Evolutionary conservation across 2,888 invertebrate species (phyloP), one percentile per base, ranked within the genome.

Genomic region (Pseudanteris insignis): DNA sequence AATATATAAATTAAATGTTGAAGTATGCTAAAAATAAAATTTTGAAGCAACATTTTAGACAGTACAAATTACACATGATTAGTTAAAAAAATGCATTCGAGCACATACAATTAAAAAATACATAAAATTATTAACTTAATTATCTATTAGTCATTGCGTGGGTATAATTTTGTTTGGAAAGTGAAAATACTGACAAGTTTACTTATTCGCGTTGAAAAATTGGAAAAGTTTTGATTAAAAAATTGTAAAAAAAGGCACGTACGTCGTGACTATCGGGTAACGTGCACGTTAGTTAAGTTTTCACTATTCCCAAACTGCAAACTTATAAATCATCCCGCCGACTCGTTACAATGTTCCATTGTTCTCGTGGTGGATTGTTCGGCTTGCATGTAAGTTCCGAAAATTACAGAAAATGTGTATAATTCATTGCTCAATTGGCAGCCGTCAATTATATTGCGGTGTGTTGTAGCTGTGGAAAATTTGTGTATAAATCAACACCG

Each of bases 381-480:
- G 15, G 26, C 30, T 47, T 32, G 48, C 40, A 43, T 43, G 57
- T 38, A 50, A 48, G 46, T 40, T 5, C 41, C 30, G 57, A 50
- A 57, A 57, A 50, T 57, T 38, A 41, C 57, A 57, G 43, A 48
- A 57, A 57, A 57, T 43, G 34, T 21, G 9, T 48, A 43, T 57
- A 48, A 48, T 43, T 57, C 37, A 47, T 48, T 34, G 37, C 30
- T 13, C 43, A 34, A 57, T 43, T 50, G 48, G 30, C 37, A 50
- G 37, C 37, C 28, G 13, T 43, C 43, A 43, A 57, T 57, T 57
- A 57, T 24, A 36, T 13, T 34, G 6, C 13, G 9, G 10, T 32
- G 10, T 24, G 3, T 26, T 26, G 29, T 21, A 40, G 38, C 36
- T 36, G 38, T 6, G 25, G 21, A 57, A 47, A 47, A 46, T 41